Evolutionary conservation across 92 coral and sea anemone species (phyloP), one percentile per base, ranked within the genome.

Genomic region (Zoanthus sociatus): DNA sequence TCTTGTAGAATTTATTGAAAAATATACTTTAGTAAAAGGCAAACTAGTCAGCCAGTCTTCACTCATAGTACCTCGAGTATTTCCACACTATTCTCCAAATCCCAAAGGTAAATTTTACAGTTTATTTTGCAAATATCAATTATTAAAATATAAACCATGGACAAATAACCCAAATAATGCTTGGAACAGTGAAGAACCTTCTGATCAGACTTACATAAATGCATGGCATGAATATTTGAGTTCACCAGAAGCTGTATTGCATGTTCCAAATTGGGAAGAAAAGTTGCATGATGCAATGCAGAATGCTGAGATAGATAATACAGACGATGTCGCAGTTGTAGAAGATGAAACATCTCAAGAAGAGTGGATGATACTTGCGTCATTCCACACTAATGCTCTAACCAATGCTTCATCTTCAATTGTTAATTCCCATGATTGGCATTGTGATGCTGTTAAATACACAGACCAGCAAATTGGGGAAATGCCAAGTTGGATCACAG

Each of bases 121-220:
- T 72, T 44, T 83, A 51, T 83, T 42, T 83, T 88, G 91, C 87
- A 84, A 89, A 77, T 76, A 89, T 71, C 92, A 89, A 77, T 75
- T 89, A 64, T 50, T 84, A 58, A 89, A 84, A 68, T 89, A 89
- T 69, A 89, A 89, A 84, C 92, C 92, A 84, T 89, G 92, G 89
- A 56, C 84, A 86, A 86, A 90, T 87, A 78, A 63, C 26, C 69
- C 69, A 63, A 63, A 63, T 63, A 63, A 63, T 63, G 69, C 60
- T 54, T 54, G 60, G 92, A 73, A 60, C 71, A 50, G 84, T 90
- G 76, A 77, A 86, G 56, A 79, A 77, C 86, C 89, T 15, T 21
- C 71, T 44, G 86, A 89, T 73, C 55, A 37, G 82, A 77, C 84
- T 32, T 54, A 54, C 60, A 54, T 54, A 54, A 54, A 54, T 54